Evolutionary conservation across 2,888 invertebrate species (phyloP).

Genomic region (Luperina testacea): DNA sequence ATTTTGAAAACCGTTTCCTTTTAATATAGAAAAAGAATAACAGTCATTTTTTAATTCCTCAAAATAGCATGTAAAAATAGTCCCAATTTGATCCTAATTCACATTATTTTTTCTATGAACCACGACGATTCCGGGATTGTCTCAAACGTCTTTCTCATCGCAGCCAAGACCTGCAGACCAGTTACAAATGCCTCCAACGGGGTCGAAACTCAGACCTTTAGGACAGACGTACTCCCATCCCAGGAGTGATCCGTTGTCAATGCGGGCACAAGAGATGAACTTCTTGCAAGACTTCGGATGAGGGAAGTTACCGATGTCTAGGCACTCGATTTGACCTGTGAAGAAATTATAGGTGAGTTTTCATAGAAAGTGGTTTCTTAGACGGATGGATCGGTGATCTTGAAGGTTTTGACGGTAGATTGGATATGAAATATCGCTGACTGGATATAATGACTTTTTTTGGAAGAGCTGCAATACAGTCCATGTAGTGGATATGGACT

Average conservation of each 20-base stretch:
- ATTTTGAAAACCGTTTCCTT: not conserved
- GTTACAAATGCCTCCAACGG: slow-evolving; percentile 97
- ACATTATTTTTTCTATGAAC: slow-evolving; percentile 17
- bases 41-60: not conserved
- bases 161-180: slow-evolving; percentile 96
- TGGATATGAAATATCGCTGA: not conserved
- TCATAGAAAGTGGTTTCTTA: not conserved
- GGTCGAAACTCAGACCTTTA: slow-evolving; percentile 95
- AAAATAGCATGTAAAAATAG: slow-evolving; percentile 3
- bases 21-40: not conserved
- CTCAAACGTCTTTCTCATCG: slow-evolving; percentile 88
- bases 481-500: not conserved
- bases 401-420: not conserved
- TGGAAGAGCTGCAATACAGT: too few relatives aligned
- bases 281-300: slow-evolving; percentile 97
- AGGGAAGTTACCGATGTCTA: slow-evolving; percentile 97
- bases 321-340: slow-evolving; percentile 93
- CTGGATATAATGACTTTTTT: not conserved
- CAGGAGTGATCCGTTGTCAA: slow-evolving; percentile 93
- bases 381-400: not conserved
- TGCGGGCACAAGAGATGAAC: slow-evolving; percentile 96
- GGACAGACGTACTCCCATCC: slow-evolving; percentile 98
- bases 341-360: not conserved
- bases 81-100: slow-evolving; percentile 36
- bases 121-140: not conserved